Percentiles rank a stretch among this genome's conserved stretches.
phyloP scores from a whole-genome alignment of 1,140 invertebrate genomes.

The Potamilus streckersoni region DNA sequence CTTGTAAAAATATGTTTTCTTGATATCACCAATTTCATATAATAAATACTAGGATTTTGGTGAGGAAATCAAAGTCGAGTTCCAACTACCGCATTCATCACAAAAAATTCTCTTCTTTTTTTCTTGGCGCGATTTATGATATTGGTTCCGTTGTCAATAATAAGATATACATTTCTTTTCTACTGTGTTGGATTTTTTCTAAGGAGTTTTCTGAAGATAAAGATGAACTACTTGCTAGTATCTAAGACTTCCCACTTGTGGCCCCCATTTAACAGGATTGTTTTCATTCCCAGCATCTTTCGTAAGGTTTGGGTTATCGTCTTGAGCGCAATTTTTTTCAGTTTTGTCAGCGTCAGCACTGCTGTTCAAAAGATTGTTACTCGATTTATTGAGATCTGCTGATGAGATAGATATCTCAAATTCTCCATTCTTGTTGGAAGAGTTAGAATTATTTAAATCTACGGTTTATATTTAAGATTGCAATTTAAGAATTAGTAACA shows the following conservation, averaged over 20 bases:
- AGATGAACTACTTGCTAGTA: not conserved
- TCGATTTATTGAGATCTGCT: too few relatives aligned
- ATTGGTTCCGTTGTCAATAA: constrained; percentile 9
- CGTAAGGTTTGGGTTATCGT: constrained; percentile 3
- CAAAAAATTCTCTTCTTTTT: constrained; percentile 4
- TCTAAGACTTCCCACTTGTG: not conserved
- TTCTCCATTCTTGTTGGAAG: too few relatives aligned
- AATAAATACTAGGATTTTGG: too few relatives aligned
- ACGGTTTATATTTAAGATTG: not conserved
- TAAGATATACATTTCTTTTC: too few relatives aligned
- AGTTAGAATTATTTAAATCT: too few relatives aligned
- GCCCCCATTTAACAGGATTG: not conserved
- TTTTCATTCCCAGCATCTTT: not conserved
- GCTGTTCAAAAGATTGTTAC: not conserved
- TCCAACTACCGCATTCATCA: constrained; percentile 18
- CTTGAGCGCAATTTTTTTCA: constrained; percentile 10
- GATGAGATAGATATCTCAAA: too few relatives aligned
- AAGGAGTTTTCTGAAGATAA: not conserved
- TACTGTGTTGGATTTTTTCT: constrained; percentile 9
- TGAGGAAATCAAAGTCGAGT: not conserved
- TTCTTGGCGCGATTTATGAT: not conserved
- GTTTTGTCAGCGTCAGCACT: not conserved
- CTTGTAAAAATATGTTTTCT: not conserved
- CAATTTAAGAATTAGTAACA: not conserved
- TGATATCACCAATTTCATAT: not conserved